Percentiles rank a stretch among this genome's conserved stretches.
Conservation (phyloP, 1,140 invertebrate species). For the Bilobella aurantiaca region DNA sequence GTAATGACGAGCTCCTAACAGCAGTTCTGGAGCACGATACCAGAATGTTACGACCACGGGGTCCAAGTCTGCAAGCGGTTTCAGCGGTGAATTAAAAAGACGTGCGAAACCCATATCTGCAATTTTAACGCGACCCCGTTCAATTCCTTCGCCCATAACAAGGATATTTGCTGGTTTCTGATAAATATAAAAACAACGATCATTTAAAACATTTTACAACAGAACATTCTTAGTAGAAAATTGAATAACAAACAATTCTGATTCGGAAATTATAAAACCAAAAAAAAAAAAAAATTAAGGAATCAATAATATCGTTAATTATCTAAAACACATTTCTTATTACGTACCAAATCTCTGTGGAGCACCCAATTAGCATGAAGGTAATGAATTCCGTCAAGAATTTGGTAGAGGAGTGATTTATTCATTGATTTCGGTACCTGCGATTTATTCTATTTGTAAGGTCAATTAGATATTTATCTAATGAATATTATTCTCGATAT, state of each 20-base stretch:
- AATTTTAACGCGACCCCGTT: conserved; percentile 94
- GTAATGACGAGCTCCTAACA: conserved; percentile 94
- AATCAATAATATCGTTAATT: too few species aligned
- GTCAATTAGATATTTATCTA: too few species aligned
- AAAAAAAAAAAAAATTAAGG: too few species aligned
- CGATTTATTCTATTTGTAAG: too few species aligned
- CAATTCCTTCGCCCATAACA: conserved; percentile 97
- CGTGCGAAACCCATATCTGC: conserved; percentile 99
- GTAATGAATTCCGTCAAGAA: conserved; percentile 98
- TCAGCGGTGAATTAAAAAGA: conserved; percentile 94
- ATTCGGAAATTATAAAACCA: too few species aligned
- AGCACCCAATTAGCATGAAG: conserved; percentile 99
- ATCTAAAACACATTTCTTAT: too few species aligned
- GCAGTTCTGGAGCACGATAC: conserved; percentile 63
- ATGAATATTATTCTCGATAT: too few species aligned
- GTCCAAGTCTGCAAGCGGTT: conserved; percentile 94
- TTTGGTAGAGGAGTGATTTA: conserved; percentile 96
- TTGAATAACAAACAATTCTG: too few species aligned
- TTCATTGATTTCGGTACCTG: conserved; percentile 87
- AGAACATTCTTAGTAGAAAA: too few species aligned
- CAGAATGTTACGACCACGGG: conserved; percentile 99
- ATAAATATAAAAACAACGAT: too few species aligned
- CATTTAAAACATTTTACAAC: too few species aligned
- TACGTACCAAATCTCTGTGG: conserved; percentile 87
- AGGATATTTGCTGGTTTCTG: conserved; percentile 99